Conservation (phyloP, 2,888 invertebrate species). For the Caenorhabditis afra region DNA sequence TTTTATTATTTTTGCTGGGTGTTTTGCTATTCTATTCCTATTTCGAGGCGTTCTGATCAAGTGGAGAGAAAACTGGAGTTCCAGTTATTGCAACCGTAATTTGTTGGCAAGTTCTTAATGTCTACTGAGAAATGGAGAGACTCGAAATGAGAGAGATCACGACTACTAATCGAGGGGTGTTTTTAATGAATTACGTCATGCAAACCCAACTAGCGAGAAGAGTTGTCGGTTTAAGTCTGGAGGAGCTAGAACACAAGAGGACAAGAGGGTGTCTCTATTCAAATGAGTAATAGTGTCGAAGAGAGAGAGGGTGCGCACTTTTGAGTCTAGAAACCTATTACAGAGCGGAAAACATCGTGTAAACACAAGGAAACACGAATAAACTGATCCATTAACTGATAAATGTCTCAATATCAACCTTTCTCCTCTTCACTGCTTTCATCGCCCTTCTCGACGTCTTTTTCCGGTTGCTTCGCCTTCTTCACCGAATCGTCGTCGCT, state of each 20-base stretch:
- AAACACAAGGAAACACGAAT: neutral
- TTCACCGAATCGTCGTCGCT: constrained; percentile 56
- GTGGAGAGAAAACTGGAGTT: neutral
- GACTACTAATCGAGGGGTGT: constrained; percentile 8
- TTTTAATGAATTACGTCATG: constrained; percentile 16
- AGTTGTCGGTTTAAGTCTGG: neutral
- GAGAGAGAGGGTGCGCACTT: neutral
- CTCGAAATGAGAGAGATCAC: neutral
- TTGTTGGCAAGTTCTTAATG: neutral
- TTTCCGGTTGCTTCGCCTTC: constrained; percentile 47
- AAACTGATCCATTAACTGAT: constrained; percentile 21
- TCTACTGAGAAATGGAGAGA: neutral
- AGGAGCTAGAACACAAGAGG: neutral
- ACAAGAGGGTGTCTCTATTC: neutral
- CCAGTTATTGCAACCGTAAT: neutral
- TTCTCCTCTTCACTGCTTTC: constrained; percentile 31
- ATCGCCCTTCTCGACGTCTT: constrained; percentile 56
- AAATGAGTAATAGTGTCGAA: neutral
- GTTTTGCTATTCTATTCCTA: too few species aligned
- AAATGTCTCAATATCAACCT: constrained; percentile 31
- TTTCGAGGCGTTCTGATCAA: neutral
- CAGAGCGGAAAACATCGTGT: too few species aligned
- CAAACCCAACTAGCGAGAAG: neutral
- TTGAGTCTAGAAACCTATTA: too few species aligned
- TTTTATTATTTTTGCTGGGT: neutral